Base-by-base conservation (phyloP, 2,888 invertebrate species). In the Poecilus cupreus region DNA sequence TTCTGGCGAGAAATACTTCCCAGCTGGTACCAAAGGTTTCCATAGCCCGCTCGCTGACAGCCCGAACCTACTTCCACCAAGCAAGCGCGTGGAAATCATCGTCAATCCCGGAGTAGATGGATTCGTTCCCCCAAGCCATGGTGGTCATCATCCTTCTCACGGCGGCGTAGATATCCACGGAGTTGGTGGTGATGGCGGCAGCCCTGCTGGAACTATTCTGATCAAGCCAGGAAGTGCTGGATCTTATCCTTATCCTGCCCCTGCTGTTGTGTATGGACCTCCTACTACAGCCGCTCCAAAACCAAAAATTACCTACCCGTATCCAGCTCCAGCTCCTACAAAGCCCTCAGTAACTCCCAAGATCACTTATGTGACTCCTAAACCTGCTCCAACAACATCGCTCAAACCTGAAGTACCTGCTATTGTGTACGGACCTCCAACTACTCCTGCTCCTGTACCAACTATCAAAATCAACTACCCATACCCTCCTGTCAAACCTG, bases 1-100 rank as follows among this genome's bases (percentile, higher is more conserved):
- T 32, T 70, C 57, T 13, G 80, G 80, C 18, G 80, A 80, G 22
- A 72, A 80, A 57, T 80, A 80, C 24, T 80, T 74, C 60, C 80
- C 80, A 39, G 80, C 79, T 13, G 79, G 79, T 6, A 79, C 79
- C 10, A 79, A 24, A 20, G 79, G 79, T n/a, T 79, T 79, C 70
- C 70, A 3, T 37, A 68, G 39, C 3, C 79, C 79, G 1, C 8
- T 11, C 6, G 54, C 22, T 5, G 26, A 54, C 13, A 11, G 22
- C 4, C 80, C 80, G 1, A 49, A 80, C 8, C 39, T 80, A 13
- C 72, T 80, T 3, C 72, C 80, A 8, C 54, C 72, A 22, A 80
- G 72, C 51, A 80, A 80, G 39, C 60, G 46, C 2, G 80, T 57
- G 2, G 72, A 72, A 2, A 72, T 80, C 20, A 51, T 80, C 13